A percentile compares a stretch with the other conserved stretches of the same genome.
Evolutionary conservation across 92 coral and sea anemone genomes (phyloP).

Genomic region (Actinernus sp.): DNA sequence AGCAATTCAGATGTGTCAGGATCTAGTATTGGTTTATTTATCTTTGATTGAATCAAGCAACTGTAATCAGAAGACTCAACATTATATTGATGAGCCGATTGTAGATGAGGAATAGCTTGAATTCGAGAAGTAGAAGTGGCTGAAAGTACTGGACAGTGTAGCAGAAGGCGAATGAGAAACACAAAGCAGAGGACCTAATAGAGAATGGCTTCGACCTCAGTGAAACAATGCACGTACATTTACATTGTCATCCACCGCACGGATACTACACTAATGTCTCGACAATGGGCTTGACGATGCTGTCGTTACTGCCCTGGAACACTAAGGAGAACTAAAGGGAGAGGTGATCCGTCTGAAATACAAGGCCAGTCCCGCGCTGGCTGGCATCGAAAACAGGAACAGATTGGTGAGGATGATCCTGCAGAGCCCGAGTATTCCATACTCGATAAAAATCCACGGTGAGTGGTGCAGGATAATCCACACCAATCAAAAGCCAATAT

Average conservation of each 20-base stretch:
- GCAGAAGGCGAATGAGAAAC: too few species aligned
- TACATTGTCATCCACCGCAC: background rate
- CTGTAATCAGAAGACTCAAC: too few species aligned
- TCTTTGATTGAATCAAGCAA: too few species aligned
- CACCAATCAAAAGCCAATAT: background rate
- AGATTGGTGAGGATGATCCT: slow-evolving; percentile 11
- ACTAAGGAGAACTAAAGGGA: slow-evolving; percentile 15
- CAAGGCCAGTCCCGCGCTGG: slow-evolving; percentile 19
- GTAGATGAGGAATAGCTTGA: too few species aligned
- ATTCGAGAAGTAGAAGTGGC: too few species aligned
- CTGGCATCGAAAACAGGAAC: slow-evolving; percentile 43
- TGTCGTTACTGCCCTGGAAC: background rate
- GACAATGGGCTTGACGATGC: slow-evolving; percentile 20
- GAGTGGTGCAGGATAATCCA: slow-evolving; percentile 27
- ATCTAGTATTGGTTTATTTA: too few species aligned
- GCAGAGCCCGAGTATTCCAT: too few species aligned
- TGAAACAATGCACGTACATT: background rate
- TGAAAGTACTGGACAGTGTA: too few species aligned
- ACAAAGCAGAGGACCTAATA: background rate
- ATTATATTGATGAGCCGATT: too few species aligned
- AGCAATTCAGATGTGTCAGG: too few species aligned
- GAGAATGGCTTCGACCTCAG: slow-evolving; percentile 1
- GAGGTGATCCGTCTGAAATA: slow-evolving; percentile 25
- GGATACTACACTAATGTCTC: slow-evolving; percentile 6
- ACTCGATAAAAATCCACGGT: background rate